Evolutionary conservation across 2,888 invertebrate genomes (phyloP), one percentile per base, ranked within the genome.

Genomic region (Aromia moschata): DNA sequence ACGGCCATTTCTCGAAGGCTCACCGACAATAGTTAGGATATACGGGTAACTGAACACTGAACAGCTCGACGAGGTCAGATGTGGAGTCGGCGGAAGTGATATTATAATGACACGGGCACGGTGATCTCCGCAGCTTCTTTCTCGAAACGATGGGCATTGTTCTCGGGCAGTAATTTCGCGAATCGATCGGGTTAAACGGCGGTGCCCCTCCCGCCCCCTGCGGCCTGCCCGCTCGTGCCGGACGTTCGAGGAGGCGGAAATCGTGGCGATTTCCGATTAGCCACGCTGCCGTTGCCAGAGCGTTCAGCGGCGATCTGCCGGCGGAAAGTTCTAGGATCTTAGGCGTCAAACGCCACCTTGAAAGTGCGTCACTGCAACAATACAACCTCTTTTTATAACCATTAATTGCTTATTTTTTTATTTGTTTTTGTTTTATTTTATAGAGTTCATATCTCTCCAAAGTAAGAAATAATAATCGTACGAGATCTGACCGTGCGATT

Each of bases 31-130:
- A 63, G 69, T 60, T 64, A 72, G 79, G 79, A 79, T 75, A 65
- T 73, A 79, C 76, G 79, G 79, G 77, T 79, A 79, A 77, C 70
- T 79, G 77, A 75, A 68, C 77, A 77, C 70, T 79, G 77, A 75
- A 68, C 77, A 77, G 67, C 69, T 73, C 71, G 43, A 69, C 73
- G 76, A 77, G 76, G 77, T 77, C 77, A 75, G 69, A 72, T 58
- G 62, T 64, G 68, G 70, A 75, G 74, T 71, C 70, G 70, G 64
- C 75, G 77, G 77, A 77, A 76, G 74, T 72, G 70, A 74, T 74
- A 71, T 74, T 71, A 72, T 76, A 77, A 76, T 77, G 75, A 76
- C n/a, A n/a, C 68, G 71, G 72, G 72, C 67, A 65, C 72, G 74
- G 70, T 69, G 74, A 74, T 73, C 71, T 57, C 62, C 61, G 59